phyloP scores from a whole-genome alignment of 1,140 invertebrate genomes.

The Pseudomyrmex flavicornis region DNA sequence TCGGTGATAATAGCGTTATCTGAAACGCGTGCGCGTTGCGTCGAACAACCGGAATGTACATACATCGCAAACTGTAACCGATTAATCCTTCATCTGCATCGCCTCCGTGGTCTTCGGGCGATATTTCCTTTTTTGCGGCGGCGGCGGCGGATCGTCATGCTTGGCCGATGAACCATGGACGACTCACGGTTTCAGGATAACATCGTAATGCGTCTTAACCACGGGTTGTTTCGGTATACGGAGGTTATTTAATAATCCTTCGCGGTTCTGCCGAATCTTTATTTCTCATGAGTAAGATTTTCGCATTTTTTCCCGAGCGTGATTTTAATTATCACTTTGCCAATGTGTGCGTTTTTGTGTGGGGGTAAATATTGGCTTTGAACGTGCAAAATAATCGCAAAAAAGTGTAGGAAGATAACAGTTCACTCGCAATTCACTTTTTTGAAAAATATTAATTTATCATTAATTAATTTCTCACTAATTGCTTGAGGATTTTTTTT shows the following conservation, averaged over 20 bases:
- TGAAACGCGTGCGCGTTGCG: slow-evolving; percentile 16
- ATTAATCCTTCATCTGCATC: slow-evolving; percentile 60
- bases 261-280: slow-evolving; percentile 26
- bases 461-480: not conserved
- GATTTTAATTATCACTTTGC: not conserved
- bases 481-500: not conserved
- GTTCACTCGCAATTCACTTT: not conserved
- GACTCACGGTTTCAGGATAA: slow-evolving; percentile 44
- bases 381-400: not conserved
- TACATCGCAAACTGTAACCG: slow-evolving; percentile 41
- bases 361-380: no score
- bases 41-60: slow-evolving; percentile 23
- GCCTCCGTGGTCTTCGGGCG: slow-evolving; percentile 19
- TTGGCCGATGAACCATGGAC: slow-evolving; percentile 55
- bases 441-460: not conserved
- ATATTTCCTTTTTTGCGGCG: slow-evolving; percentile 46
- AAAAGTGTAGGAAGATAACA: not conserved
- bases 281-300: not conserved
- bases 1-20: slow-evolving; percentile 46
- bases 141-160: slow-evolving; percentile 48
- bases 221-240: slow-evolving; percentile 18
- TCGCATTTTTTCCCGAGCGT: not conserved
- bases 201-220: slow-evolving; percentile 51
- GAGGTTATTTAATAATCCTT: slow-evolving; percentile 15
- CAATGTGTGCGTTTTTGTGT: not conserved